Conservation (phyloP, 2,113 vertebrate species). For the Caretta caretta region DNA sequence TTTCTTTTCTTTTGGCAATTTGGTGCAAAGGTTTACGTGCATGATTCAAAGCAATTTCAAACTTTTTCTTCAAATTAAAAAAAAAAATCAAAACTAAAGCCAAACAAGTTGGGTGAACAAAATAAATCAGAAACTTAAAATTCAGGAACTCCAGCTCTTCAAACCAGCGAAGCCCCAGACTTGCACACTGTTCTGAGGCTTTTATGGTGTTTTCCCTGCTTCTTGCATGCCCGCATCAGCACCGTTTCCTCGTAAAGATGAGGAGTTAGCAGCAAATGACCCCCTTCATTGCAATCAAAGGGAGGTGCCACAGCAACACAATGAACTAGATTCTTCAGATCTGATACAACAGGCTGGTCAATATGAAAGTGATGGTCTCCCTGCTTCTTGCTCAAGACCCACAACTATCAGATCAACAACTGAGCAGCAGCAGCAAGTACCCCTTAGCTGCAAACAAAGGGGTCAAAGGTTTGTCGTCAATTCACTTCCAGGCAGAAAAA, state of each 20-base stretch:
- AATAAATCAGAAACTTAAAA: conserved; percentile 85
- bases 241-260: conserved; percentile 81
- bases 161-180: conserved; percentile 80
- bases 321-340: conserved; percentile 79
- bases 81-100: conserved; percentile 77
- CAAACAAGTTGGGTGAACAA: conserved; percentile 82
- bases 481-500: conserved; percentile 98
- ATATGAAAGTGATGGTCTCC: conserved; percentile 77
- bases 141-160: conserved; percentile 86
- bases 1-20: conserved; percentile 82
- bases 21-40: conserved; percentile 82
- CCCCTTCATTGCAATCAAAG: conserved; percentile 78
- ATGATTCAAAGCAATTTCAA: conserved; percentile 81
- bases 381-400: conserved; percentile 82
- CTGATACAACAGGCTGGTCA: conserved; percentile 79
- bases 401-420: conserved; percentile 66
- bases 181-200: conserved; percentile 75
- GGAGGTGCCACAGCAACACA: conserved; percentile 70
- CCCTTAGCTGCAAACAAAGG: conserved; percentile 80
- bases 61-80: conserved; percentile 80
- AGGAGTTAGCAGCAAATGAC: conserved; percentile 80
- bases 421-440: conserved; percentile 77
- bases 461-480: conserved; percentile 94
- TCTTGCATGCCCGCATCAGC: conserved; percentile 81
- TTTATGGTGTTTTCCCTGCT: conserved; percentile 80